Percentiles rank a stretch among this genome's conserved stretches.
phyloP scores from a whole-genome alignment of 2,797 vertebrate genomes.

The Leptodactylus fallax region DNA sequence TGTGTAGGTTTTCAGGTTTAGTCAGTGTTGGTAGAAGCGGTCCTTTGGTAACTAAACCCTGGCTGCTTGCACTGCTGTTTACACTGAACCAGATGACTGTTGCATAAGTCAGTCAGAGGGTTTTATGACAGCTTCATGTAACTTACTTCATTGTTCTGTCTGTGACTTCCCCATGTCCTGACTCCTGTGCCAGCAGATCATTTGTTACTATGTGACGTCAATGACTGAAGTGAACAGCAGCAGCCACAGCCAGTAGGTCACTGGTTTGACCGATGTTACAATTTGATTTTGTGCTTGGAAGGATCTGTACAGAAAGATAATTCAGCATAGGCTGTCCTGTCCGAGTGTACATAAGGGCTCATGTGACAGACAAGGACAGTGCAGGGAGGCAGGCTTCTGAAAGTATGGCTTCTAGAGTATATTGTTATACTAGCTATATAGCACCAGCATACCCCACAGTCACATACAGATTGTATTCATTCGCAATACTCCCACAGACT shows the following conservation, averaged over 20 bases:
- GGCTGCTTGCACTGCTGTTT: slow-evolving; percentile 3
- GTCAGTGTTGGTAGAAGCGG: neutral
- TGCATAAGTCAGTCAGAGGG: neutral
- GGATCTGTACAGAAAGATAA: slow-evolving; percentile 32
- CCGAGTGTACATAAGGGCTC: slow-evolving; percentile 12
- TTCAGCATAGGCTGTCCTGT: neutral
- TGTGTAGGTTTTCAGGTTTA: slow-evolving; percentile 27
- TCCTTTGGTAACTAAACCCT: neutral
- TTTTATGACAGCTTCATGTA: neutral
- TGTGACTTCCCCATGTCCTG: neutral
- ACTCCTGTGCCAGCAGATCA: neutral
- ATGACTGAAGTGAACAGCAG: slow-evolving; percentile 1
- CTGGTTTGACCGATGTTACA: slow-evolving; percentile 38
- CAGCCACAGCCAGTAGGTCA: slow-evolving; percentile 17
- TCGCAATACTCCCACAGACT: too few relatives aligned
- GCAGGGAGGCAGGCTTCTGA: too few relatives aligned
- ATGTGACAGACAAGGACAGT: neutral
- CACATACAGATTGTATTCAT: too few relatives aligned
- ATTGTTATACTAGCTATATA: too few relatives aligned
- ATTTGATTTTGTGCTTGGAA: slow-evolving; percentile 9
- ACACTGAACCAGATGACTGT: neutral
- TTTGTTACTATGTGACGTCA: slow-evolving; percentile 33
- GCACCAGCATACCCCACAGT: too few relatives aligned
- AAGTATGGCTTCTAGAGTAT: too few relatives aligned
- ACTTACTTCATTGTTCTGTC: slow-evolving; percentile 23